Evolutionary conservation across 2,113 vertebrate species (phyloP), one percentile per base, ranked within the genome.

Genomic region (Ceuthmochares aereus): DNA sequence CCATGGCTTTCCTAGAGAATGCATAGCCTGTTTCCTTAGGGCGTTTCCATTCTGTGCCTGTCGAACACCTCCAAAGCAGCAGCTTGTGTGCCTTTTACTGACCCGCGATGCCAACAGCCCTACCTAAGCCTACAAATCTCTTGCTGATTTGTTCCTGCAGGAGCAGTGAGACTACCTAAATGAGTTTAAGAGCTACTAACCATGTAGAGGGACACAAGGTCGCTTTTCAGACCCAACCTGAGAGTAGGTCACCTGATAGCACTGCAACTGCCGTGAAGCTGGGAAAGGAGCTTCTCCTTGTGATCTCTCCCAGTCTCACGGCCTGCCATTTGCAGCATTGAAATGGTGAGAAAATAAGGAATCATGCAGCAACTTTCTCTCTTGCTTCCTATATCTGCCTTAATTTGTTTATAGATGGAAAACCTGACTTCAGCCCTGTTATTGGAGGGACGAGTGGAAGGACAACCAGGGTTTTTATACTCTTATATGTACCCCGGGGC

Each of bases 141-240:
- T 40, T 30, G 55, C 47, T 2, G 0, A 3, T 85, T 26, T 6
- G 9, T 47, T 75, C 56, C 56, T 40, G 27, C 14, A 43, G 84
- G 17, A 59, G 18, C 64, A 23, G 7, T 3, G 74, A 2, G 27
- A 47, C 29, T 55, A 9, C 14, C 60, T 23, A 32, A 21, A 32
- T 10, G 45, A 77, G 36, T 22, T n/a, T 77, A 49, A 0, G 0
- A 55, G 76, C 63, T 25, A 0, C 19, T 32, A 62, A 22, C 34
- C 52, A 52, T 4, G 13, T 40, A 32, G 49, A 73, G 32, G 43
- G 54, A 45, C 54, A 83, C 40, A 3, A 5, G 26, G 75, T 20
- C 37, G 23, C 14, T 42, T 55, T 49, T 74, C 40, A 70, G 34
- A 60, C 56, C 62, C 40, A 19, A 2, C 16, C 45, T 37, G 17